Evolutionary conservation across 2,888 invertebrate species (phyloP).

Genomic region (Geophilus truncorum): DNA sequence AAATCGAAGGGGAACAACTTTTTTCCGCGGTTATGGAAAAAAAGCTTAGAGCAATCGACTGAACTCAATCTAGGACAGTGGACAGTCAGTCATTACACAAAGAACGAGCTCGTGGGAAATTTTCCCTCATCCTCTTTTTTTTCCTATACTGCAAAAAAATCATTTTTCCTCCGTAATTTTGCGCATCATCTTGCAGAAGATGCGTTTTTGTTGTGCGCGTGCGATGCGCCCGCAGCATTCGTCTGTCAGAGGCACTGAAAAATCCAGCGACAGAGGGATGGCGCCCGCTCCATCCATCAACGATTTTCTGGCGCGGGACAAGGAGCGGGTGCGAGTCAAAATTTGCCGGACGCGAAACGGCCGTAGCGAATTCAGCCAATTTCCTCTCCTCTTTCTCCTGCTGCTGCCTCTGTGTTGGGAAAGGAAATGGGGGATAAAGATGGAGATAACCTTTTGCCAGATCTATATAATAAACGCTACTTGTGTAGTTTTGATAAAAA

Average conservation of each 20-base stretch:
- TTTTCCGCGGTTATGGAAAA: neutral
- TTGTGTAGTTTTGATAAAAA: neutral
- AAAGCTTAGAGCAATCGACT: neutral
- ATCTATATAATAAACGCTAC: neutral
- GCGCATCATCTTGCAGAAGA: neutral
- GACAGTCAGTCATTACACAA: neutral
- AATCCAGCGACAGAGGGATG: neutral
- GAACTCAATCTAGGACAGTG: neutral
- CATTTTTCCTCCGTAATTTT: constrained; percentile 5
- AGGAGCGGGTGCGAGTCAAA: neutral
- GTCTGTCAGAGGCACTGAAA: neutral
- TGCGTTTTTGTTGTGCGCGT: neutral
- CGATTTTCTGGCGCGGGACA: neutral
- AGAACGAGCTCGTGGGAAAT: neutral
- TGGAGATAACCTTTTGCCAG: neutral
- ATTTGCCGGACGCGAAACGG: constrained; percentile 15
- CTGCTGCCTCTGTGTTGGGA: neutral
- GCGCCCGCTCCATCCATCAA: neutral
- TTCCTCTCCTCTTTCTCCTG: constrained; percentile 15
- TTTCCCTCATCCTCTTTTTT: neutral
- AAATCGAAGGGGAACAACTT: neutral
- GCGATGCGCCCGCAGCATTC: neutral
- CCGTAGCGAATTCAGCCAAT: constrained; percentile 11
- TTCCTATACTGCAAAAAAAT: neutral
- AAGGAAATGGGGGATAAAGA: constrained; percentile 16